These are phyloP conservation scores for Paragorgia papillata DNA, from an alignment of 92 coral and sea anemone species.

Conservation along the genomic window DNA sequence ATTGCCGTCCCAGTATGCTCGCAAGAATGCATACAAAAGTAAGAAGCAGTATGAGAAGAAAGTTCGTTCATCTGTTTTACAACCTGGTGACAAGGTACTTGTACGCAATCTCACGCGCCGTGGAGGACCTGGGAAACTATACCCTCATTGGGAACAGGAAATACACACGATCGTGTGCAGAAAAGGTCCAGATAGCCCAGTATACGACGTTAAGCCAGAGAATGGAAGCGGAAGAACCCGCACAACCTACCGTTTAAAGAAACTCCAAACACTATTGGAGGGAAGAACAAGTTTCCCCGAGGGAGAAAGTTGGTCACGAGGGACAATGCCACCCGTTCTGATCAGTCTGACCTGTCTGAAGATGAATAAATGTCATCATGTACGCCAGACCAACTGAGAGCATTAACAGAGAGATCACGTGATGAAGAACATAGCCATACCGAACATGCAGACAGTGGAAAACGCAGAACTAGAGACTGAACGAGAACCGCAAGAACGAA, in stretches of 20 bases:
- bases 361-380: conserved; percentile 7
- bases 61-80: conserved; percentile 42
- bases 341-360: conserved; percentile 8
- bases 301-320: conserved; percentile 12
- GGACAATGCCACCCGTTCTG: not conserved
- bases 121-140: conserved; percentile 25
- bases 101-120: conserved; percentile 34
- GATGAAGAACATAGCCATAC: not conserved
- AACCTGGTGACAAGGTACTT: conserved; percentile 31
- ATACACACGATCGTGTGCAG: conserved; percentile 28
- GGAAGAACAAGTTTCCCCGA: conserved; percentile 9
- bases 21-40: conserved; percentile 21
- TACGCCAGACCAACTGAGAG: conserved; percentile 1
- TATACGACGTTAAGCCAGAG: conserved; percentile 38
- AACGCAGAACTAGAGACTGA: not conserved
- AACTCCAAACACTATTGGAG: conserved; percentile 22
- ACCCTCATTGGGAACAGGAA: conserved; percentile 46
- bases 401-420: not conserved
- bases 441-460: not conserved
- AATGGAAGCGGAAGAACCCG: conserved; percentile 29
- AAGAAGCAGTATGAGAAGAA: conserved; percentile 40
- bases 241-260: conserved; percentile 31
- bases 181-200: conserved; percentile 32
- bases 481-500: conserved; percentile 7
- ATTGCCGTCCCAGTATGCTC: conserved; percentile 13